Evolutionary conservation across 2,888 invertebrate genomes (phyloP).

Genomic region (Ectobius pallidus): DNA sequence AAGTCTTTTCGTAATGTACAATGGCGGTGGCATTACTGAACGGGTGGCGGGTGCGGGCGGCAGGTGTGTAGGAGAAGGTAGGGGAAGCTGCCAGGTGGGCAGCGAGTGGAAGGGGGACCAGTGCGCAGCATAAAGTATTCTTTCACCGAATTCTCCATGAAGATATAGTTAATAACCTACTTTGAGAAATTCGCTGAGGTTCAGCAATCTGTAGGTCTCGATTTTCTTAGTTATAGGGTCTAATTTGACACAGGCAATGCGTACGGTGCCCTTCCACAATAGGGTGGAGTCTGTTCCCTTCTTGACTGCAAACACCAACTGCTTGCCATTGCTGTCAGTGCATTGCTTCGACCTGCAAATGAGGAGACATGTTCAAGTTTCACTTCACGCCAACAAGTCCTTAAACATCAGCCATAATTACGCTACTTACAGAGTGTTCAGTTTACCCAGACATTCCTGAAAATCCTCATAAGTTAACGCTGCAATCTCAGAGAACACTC

Average conservation of each 20-base stretch:
- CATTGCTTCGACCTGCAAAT: constrained; percentile 63
- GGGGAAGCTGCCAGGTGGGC: too few species aligned
- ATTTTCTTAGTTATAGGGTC: constrained; percentile 60
- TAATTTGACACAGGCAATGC: constrained; percentile 68
- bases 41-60: too few species aligned
- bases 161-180: constrained; percentile 54
- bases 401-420: neutral
- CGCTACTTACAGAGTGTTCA: constrained; percentile 68
- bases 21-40: too few species aligned
- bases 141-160: too few species aligned
- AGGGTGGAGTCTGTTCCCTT: constrained; percentile 67
- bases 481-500: constrained; percentile 56
- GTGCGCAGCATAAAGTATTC: too few species aligned
- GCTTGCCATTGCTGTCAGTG: constrained; percentile 65
- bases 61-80: too few species aligned
- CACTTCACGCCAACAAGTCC: neutral
- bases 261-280: constrained; percentile 72
- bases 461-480: constrained; percentile 64
- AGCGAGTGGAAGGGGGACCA: too few species aligned
- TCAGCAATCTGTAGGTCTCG: constrained; percentile 64
- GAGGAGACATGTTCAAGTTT: neutral
- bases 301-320: constrained; percentile 68
- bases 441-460: constrained; percentile 60
- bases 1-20: too few species aligned
- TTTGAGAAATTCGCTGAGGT: constrained; percentile 67